Evolutionary conservation across 2,888 invertebrate genomes (phyloP).

Genomic region (Caenorhabditis sinica): DNA sequence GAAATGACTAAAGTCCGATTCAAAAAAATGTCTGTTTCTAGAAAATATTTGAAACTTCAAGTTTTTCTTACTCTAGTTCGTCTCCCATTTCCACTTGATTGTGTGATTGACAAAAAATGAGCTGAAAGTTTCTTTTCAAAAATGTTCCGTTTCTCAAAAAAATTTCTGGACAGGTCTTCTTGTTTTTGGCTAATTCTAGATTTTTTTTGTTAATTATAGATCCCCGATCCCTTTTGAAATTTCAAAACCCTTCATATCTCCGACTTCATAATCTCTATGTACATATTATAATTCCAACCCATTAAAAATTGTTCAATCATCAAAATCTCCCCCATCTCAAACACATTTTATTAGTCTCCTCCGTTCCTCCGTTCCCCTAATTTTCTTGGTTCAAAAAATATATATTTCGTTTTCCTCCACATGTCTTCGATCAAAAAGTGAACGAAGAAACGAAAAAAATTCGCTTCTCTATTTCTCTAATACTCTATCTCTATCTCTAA

Average conservation of each 20-base stretch:
- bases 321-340: neutral
- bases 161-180: too few species aligned
- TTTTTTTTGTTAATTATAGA: neutral
- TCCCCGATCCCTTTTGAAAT: too few species aligned
- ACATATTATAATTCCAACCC: neutral
- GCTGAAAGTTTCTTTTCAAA: too few species aligned
- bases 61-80: too few species aligned
- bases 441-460: neutral
- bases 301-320: neutral
- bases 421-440: slow-evolving; percentile 36
- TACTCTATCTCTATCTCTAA: neutral
- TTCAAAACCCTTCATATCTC: neutral
- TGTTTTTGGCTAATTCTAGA: too few species aligned
- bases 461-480: slow-evolving; percentile 6
- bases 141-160: too few species aligned
- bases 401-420: slow-evolving; percentile 15
- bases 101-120: too few species aligned
- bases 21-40: too few species aligned
- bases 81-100: too few species aligned
- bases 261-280: too few species aligned
- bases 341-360: slow-evolving; percentile 1
- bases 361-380: neutral
- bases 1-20: too few species aligned
- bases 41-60: too few species aligned
- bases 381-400: neutral